phyloP scores from a whole-genome alignment of 2,113 vertebrate genomes.

The Irena cyanogastra region DNA sequence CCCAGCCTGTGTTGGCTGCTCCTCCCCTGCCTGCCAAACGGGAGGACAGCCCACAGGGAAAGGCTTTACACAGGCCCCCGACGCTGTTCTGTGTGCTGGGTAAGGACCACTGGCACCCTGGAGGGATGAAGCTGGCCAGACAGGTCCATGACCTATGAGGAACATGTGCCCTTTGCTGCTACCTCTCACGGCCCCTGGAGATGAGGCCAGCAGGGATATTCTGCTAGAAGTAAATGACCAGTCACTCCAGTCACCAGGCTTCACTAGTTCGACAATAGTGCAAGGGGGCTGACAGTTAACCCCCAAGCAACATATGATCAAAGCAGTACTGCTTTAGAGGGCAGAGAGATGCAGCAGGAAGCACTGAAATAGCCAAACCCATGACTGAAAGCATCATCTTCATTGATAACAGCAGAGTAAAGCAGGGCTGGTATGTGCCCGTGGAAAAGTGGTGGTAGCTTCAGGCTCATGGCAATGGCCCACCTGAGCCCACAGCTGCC shows the following conservation, averaged over 20 bases:
- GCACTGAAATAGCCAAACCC: neutral
- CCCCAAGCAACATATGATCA: neutral
- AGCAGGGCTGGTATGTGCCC: neutral
- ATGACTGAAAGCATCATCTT: neutral
- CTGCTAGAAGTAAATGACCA: neutral
- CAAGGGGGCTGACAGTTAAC: neutral
- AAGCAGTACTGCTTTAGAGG: neutral
- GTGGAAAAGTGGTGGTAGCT: neutral
- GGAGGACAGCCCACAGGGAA: neutral
- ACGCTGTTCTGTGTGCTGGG: neutral
- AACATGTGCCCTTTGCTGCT: neutral
- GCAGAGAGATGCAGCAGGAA: neutral
- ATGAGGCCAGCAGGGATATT: neutral
- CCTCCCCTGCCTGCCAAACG: neutral
- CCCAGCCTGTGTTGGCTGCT: rapidly evolving
- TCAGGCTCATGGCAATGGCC: neutral
- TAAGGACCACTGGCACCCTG: neutral
- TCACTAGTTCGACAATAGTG: rapidly evolving
- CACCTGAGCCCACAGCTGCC: rapidly evolving
- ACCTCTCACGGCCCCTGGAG: neutral
- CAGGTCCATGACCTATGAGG: rapidly evolving
- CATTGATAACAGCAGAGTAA: neutral
- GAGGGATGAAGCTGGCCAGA: neutral
- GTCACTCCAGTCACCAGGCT: neutral
- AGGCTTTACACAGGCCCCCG: rapidly evolving